phyloP scores from a whole-genome alignment of 53 echinoderm and acorn worm species.

The Luidia sarsii region DNA sequence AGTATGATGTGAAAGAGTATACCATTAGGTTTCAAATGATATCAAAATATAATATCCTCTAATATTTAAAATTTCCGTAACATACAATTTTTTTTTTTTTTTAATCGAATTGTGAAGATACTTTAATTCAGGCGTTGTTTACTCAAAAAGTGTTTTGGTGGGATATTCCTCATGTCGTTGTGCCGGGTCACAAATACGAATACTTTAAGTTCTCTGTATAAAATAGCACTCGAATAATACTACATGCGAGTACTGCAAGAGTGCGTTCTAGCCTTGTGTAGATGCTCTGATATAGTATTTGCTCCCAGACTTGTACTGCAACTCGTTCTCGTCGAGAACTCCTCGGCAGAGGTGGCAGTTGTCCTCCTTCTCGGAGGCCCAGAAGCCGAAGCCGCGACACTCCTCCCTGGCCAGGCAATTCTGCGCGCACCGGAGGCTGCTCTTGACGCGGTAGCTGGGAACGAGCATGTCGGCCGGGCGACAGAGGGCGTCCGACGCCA shows the following conservation, averaged over 20 bases:
- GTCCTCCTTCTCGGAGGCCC: not conserved
- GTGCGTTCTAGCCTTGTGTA: not conserved
- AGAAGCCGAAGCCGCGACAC: not conserved
- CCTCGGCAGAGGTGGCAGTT: constrained; percentile 7
- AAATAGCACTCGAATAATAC: too few relatives aligned
- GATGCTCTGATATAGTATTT: not conserved
- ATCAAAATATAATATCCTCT: too few relatives aligned
- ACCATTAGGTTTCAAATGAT: too few relatives aligned
- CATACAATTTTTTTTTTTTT: too few relatives aligned
- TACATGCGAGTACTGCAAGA: too few relatives aligned
- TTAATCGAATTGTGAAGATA: too few relatives aligned
- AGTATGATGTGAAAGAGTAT: not conserved
- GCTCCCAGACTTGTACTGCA: not conserved
- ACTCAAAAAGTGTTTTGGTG: too few relatives aligned
- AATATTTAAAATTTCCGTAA: too few relatives aligned
- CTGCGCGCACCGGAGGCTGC: not conserved
- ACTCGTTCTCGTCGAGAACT: not conserved
- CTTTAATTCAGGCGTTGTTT: too few relatives aligned
- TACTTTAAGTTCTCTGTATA: not conserved
- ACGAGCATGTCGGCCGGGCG: not conserved
- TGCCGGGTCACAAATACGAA: too few relatives aligned
- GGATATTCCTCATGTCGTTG: too few relatives aligned
- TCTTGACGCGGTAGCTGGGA: not conserved
- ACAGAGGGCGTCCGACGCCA: not conserved
- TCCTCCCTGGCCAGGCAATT: not conserved